phyloP scores from a whole-genome alignment of 30 jellyfish, hydroid and myxozoan species.

The Hydractinia echinata region DNA sequence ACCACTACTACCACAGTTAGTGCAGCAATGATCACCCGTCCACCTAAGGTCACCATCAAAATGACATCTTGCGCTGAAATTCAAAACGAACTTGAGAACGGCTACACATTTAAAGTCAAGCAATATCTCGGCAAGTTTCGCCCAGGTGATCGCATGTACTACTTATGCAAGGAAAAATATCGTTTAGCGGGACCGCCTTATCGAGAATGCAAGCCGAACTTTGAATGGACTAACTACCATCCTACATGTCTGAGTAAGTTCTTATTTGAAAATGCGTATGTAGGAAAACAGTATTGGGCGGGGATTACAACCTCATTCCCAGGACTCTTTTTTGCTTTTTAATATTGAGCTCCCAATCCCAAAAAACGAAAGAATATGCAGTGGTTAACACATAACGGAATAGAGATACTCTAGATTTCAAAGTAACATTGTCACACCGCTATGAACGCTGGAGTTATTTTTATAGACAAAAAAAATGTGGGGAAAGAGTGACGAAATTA shows the following conservation, averaged over 20 bases:
- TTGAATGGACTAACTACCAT: constrained; percentile 34
- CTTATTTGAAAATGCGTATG: too few relatives aligned
- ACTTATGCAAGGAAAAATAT: constrained; percentile 19
- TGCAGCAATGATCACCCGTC: background rate
- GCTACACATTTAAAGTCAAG: constrained; percentile 13
- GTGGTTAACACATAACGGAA: too few relatives aligned
- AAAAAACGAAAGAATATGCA: too few relatives aligned
- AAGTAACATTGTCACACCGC: too few relatives aligned
- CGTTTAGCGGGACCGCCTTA: constrained; percentile 28
- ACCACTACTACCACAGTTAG: background rate
- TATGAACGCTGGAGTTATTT: too few relatives aligned
- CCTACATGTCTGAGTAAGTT: constrained; percentile 40
- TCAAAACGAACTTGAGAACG: background rate
- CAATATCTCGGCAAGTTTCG: background rate
- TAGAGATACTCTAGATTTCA: too few relatives aligned
- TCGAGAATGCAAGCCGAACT: constrained; percentile 28
- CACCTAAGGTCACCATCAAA: background rate
- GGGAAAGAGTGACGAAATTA: too few relatives aligned
- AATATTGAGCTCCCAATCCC: too few relatives aligned
- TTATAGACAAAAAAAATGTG: too few relatives aligned
- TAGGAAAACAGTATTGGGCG: too few relatives aligned
- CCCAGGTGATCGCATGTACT: constrained; percentile 18
- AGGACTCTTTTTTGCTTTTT: too few relatives aligned
- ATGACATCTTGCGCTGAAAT: background rate
- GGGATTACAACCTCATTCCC: too few relatives aligned